Conservation (phyloP, 2,113 vertebrate genomes). For the Arizona elegans region DNA sequence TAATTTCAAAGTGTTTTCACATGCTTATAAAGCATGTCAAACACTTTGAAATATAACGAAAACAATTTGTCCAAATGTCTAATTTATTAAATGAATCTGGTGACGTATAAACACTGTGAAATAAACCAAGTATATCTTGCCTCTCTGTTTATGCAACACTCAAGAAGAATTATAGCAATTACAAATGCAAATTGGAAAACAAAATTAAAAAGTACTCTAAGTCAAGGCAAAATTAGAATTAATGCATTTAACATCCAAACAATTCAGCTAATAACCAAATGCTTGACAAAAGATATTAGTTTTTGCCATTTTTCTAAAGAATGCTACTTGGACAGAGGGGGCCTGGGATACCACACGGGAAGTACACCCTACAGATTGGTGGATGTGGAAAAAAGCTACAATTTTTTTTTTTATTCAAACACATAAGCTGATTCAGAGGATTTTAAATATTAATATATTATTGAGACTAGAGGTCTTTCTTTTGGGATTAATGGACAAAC, state of each 20-base stretch:
- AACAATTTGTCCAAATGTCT: background rate
- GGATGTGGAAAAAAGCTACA: background rate
- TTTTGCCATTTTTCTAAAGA: background rate
- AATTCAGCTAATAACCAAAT: background rate
- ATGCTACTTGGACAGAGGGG: background rate
- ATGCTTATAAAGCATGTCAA: background rate
- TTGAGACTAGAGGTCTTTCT: background rate
- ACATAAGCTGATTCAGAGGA: background rate
- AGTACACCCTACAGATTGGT: background rate
- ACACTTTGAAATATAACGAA: background rate
- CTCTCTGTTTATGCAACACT: background rate
- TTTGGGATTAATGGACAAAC: background rate
- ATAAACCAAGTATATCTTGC: background rate
- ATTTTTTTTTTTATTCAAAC: background rate
- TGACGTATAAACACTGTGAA: background rate
- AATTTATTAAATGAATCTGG: background rate
- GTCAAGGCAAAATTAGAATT: background rate
- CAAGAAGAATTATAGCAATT: background rate
- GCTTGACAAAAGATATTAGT: background rate
- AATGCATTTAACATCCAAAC: background rate
- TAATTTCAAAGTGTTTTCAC: background rate
- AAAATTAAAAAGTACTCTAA: background rate
- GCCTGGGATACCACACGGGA: background rate
- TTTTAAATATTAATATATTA: background rate
- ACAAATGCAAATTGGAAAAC: background rate